These are phyloP conservation scores for Microctenopoma stevenorrisi DNA, from an alignment of 2,797 vertebrate species.

Conservation along the genomic window DNA sequence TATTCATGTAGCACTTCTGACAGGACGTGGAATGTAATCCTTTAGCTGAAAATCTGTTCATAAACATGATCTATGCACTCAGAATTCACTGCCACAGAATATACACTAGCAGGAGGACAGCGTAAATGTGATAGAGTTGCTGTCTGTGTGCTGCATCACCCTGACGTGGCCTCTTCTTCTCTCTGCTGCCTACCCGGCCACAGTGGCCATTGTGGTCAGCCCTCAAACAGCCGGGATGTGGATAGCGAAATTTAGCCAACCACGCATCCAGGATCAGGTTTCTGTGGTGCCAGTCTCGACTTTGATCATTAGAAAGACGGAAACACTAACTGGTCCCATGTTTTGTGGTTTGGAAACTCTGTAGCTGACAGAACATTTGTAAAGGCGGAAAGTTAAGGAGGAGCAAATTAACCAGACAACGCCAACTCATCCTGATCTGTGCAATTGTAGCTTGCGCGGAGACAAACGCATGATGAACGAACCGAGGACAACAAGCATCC, in stretches of 20 bases:
- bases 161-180: slow-evolving; percentile 62
- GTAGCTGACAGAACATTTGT: slow-evolving; percentile 32
- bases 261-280: slow-evolving; percentile 61
- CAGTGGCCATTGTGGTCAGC: slow-evolving; percentile 67
- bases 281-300: slow-evolving; percentile 55
- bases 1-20: slow-evolving; percentile 62
- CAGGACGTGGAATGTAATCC: slow-evolving; percentile 65
- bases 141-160: slow-evolving; percentile 47
- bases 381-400: slow-evolving; percentile 47
- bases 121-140: slow-evolving; percentile 35
- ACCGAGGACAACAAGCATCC: not conserved
- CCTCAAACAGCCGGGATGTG: slow-evolving; percentile 68
- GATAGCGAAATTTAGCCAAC: slow-evolving; percentile 63
- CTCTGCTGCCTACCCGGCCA: slow-evolving; percentile 51
- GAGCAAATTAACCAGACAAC: slow-evolving; percentile 28
- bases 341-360: slow-evolving; percentile 64
- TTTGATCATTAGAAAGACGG: slow-evolving; percentile 59
- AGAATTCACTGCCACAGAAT: slow-evolving; percentile 52
- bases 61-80: slow-evolving; percentile 63
- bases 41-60: slow-evolving; percentile 58
- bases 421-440: slow-evolving; percentile 28
- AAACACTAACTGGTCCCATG: slow-evolving; percentile 55
- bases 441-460: not conserved
- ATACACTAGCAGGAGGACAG: slow-evolving; percentile 45
- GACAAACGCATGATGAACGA: slow-evolving; percentile 3